Percentiles rank a stretch among this genome's conserved stretches.
phyloP scores from a whole-genome alignment of 2,113 vertebrate genomes.

The Albula glossodonta region DNA sequence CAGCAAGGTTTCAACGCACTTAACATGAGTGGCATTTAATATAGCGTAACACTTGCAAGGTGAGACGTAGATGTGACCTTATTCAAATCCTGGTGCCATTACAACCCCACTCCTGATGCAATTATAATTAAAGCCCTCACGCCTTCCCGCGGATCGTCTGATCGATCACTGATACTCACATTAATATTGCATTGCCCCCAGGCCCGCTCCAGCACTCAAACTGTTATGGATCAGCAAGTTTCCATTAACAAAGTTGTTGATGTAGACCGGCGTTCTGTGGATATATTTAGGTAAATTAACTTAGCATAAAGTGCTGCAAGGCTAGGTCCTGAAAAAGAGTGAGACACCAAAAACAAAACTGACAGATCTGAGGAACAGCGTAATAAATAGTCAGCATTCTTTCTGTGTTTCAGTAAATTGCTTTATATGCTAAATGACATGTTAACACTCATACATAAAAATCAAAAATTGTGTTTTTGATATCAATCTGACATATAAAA shows the following conservation, averaged over 20 bases:
- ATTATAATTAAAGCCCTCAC: conserved; percentile 97
- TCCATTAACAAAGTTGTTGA: conserved; percentile 91
- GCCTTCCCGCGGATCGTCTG: conserved; percentile 94
- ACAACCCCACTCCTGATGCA: conserved; percentile 71
- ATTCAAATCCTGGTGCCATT: conserved; percentile 88
- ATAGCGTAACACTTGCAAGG: conserved; percentile 87
- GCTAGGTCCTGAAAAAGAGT: conserved; percentile 52
- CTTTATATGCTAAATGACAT: neutral
- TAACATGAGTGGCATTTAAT: conserved; percentile 99
- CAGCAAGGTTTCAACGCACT: conserved; percentile 79
- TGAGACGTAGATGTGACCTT: conserved; percentile 91
- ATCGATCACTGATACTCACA: conserved; percentile 91
- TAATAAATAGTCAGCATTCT: conserved; percentile 25
- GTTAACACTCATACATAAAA: neutral
- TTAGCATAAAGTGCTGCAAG: conserved; percentile 69
- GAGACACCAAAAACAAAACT: conserved; percentile 47
- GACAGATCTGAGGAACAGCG: conserved; percentile 18
- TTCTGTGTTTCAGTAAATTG: neutral
- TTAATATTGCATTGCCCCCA: conserved; percentile 84
- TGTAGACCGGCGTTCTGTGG: conserved; percentile 66
- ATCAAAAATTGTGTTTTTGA: neutral
- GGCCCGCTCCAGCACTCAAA: conserved; percentile 80
- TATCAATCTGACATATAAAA: neutral
- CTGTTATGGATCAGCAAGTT: conserved; percentile 94
- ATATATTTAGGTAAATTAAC: conserved; percentile 85